These are phyloP conservation scores for Sphinx pinastri DNA, from an alignment of 2,888 invertebrate species.

Conservation along the genomic window DNA sequence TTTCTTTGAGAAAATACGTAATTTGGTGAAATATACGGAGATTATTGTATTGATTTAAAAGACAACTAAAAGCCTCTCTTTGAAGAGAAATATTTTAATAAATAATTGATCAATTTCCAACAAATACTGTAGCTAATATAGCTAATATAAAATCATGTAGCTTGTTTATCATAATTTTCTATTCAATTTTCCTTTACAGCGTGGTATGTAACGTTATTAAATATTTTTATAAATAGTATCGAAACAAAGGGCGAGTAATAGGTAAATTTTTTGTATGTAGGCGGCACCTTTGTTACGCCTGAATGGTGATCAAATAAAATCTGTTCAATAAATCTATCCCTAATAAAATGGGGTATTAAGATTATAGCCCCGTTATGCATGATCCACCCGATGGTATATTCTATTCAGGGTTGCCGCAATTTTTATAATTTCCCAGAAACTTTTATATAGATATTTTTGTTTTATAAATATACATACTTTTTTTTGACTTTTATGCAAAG, in stretches of 20 bases:
- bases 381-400: conserved; percentile 25
- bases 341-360: conserved; percentile 25
- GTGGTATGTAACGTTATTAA: conserved; percentile 1
- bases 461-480: no score
- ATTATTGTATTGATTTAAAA: no score
- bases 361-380: conserved; percentile 22
- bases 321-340: conserved; percentile 25
- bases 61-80: no score
- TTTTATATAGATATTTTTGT: neutral
- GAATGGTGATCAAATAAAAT: conserved; percentile 23
- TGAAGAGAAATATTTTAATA: no score
- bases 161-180: neutral
- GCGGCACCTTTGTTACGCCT: neutral
- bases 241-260: conserved; percentile 1
- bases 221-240: conserved; percentile 13
- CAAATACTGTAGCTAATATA: no score
- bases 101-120: no score
- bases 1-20: no score
- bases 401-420: conserved; percentile 2
- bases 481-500: no score
- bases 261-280: neutral
- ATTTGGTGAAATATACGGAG: no score
- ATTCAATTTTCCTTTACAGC: neutral
- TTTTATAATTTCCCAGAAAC: neutral
- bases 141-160: no score